Evolutionary conservation across 2,113 vertebrate species (phyloP), one percentile per base, ranked within the genome.

Genomic region (Psittacara wagleri): DNA sequence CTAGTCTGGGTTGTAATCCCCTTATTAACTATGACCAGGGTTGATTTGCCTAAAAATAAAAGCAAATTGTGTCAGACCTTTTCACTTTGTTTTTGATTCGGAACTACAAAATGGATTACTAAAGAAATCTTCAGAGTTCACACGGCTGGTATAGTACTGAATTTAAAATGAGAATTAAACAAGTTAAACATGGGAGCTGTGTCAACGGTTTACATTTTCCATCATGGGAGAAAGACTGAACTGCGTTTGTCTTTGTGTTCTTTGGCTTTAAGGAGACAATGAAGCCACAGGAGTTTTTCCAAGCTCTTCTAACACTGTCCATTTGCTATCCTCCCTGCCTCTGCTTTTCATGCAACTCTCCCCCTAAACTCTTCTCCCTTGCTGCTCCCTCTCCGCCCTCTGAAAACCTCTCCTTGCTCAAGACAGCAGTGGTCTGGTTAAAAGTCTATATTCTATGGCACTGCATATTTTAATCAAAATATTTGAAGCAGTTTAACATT

Each of bases 91-190:
- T 99, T 99, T 99, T 98, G 96, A 98, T 98, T 98, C 97, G 97
- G 98, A 98, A 98, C 98, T 98, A 99, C 99, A 99, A 99, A 99
- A 99, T 99, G 99, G 99, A 99, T 99, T 99, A 99, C 98, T 98
- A 98, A 97, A 97, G 98, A 98, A 98, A 98, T 98, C 97, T 97
- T 98, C 97, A 97, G 97, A 98, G 98, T 98, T 98, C 98, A 98
- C 97, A 98, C 96, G 98, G 98, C 98, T 51, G 82, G 97, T 97
- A 97, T 98, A 98, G 98, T 97, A 98, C 98, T 98, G 97, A 98
- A 98, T 98, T 98, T 98, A 98, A 98, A 99, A 98, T 98, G 98
- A 98, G 98, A 97, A 98, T 98, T 98, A 99, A 98, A 99, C 98
- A 98, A 98, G 98, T 98, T 98, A 98, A 98, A 98, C 97, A 97